Evolutionary conservation across 2,797 vertebrate genomes (phyloP).

Genomic region (Sternarchorhynchus goeldii): DNA sequence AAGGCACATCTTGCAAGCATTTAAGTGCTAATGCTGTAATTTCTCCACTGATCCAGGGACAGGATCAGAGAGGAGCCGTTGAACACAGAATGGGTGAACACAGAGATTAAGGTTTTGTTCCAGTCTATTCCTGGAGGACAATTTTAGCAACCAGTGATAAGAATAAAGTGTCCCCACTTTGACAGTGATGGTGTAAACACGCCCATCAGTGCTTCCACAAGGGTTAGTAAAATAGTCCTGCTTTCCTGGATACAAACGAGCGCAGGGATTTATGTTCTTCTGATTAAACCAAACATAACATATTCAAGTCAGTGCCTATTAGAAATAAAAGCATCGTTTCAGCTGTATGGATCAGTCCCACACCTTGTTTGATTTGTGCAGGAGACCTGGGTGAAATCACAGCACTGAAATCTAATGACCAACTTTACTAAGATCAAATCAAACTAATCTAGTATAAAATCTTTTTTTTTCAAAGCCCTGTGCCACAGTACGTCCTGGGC

Average conservation of each 20-base stretch:
- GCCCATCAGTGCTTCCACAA: slow-evolving; percentile 14
- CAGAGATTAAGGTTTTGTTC: slow-evolving; percentile 22
- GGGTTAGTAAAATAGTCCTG: slow-evolving; percentile 21
- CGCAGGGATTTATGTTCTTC: not conserved
- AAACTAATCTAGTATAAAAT: not conserved
- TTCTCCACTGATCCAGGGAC: not conserved
- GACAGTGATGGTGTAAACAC: slow-evolving; percentile 2
- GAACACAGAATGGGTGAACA: not conserved
- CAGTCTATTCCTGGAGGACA: slow-evolving; percentile 12
- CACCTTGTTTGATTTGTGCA: slow-evolving; percentile 32
- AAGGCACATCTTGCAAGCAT: not conserved
- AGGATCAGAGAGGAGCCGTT: not conserved
- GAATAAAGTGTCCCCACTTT: slow-evolving; percentile 13
- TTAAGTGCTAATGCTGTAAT: not conserved
- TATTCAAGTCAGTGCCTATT: slow-evolving; percentile 27
- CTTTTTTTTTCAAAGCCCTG: not conserved
- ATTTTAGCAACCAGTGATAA: not conserved
- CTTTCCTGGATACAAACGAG: slow-evolving; percentile 28
- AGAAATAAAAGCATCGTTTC: slow-evolving; percentile 32
- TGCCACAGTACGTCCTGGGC: not conserved
- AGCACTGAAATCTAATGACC: slow-evolving; percentile 8
- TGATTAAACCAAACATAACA: slow-evolving; percentile 32
- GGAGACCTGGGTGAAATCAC: not conserved
- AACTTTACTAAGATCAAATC: not conserved
- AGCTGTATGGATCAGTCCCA: slow-evolving; percentile 29